Evolutionary conservation across 2,888 invertebrate genomes (phyloP).

Genomic region (Molanna angustata): DNA sequence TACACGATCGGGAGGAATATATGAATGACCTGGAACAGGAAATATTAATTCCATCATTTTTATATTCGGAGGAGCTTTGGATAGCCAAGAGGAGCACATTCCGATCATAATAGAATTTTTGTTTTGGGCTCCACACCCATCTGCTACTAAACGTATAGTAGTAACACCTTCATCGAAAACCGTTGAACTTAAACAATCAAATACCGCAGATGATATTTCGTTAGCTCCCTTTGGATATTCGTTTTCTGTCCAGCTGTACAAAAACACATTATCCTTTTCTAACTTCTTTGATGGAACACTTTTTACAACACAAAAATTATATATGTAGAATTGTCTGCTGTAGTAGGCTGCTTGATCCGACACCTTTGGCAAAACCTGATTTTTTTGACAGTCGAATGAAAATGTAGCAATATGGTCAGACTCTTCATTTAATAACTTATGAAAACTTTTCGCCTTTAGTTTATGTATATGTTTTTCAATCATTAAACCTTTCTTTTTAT

Average conservation of each 20-base stretch:
- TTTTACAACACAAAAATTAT: neutral
- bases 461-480: neutral
- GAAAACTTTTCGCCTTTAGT: neutral
- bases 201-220: neutral
- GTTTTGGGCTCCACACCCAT: neutral
- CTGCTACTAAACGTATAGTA: neutral
- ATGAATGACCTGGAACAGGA: neutral
- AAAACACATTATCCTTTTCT: neutral
- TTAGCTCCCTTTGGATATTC: neutral
- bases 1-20: neutral
- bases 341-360: neutral
- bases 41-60: neutral
- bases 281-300: neutral
- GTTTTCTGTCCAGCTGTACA: neutral
- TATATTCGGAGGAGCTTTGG: neutral
- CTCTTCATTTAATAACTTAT: neutral
- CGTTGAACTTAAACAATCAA: neutral
- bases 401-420: neutral
- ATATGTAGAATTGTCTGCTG: neutral
- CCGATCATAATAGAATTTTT: neutral
- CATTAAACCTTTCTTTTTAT: neutral
- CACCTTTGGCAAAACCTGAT: slow-evolving; percentile 1
- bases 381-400: slow-evolving; percentile 4
- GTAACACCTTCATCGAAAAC: neutral
- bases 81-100: neutral